A percentile compares a stretch with the other conserved stretches of the same genome.
Evolutionary conservation across 2,888 invertebrate species (phyloP).

Genomic region (Seladonia tumulorum): DNA sequence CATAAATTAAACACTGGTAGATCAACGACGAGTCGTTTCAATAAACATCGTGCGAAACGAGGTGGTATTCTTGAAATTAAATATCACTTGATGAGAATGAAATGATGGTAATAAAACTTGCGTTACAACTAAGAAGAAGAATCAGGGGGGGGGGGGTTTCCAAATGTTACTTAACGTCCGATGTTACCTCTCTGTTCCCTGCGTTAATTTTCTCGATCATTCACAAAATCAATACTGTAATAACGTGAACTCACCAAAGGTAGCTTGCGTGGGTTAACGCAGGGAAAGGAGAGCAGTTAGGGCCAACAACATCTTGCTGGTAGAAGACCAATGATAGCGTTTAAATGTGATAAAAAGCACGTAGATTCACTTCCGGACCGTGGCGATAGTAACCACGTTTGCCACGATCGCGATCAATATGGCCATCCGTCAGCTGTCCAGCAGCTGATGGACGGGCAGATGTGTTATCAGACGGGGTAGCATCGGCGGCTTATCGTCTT

Average conservation of each 20-base stretch:
- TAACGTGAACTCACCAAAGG: neutral
- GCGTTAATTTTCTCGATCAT: neutral
- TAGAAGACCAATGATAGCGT: constrained; percentile 23
- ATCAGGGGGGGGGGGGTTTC: neutral
- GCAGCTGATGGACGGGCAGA: constrained; percentile 70
- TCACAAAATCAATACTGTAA: neutral
- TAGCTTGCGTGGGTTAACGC: neutral
- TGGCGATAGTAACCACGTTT: neutral
- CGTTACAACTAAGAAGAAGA: constrained; percentile 4
- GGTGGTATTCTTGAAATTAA: constrained; percentile 50
- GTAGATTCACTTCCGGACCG: neutral
- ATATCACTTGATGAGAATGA: constrained; percentile 32
- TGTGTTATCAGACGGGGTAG: neutral
- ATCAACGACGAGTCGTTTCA: neutral
- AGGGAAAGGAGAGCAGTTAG: neutral
- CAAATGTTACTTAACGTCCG: neutral
- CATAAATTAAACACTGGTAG: neutral
- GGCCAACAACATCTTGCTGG: neutral
- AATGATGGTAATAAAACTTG: neutral
- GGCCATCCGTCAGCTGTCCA: constrained; percentile 73
- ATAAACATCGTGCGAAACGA: constrained; percentile 31
- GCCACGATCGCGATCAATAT: constrained; percentile 19
- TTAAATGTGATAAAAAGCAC: neutral
- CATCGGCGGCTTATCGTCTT: constrained; percentile 22
- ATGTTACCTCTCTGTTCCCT: neutral